Base-by-base conservation (phyloP, 2,888 invertebrate genomes). In the Diadegma fenestrale region DNA sequence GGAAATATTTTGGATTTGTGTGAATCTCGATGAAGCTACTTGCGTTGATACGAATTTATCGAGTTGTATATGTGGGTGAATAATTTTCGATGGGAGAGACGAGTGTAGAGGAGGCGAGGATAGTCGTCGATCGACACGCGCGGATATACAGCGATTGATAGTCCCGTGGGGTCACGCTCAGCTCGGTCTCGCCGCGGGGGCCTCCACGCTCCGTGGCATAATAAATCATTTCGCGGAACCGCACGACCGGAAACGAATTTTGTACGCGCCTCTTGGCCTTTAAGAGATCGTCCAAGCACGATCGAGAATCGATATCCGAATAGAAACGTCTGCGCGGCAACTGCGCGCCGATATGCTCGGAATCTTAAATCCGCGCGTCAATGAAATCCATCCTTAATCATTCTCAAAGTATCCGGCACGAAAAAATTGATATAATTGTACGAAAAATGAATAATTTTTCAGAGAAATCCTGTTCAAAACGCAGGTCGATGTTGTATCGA, bases 211-310 rank as follows among this genome's bases (percentile, higher is more conserved):
- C 89, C 90, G 89, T 89, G 90, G 91, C 92, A 92, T 93, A 92
- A 93, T 93, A 93, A 93, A 93, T 92, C 92, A 91, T 92, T 93
- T 92, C 92, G 92, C 91, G 90, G 93, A 93, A 93, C 90, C 89
- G 90, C 88, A 91, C 92, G 90, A 90, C 92, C 93, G 93, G 93
- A 93, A 93, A 93, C 91, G 91, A 89, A 92, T 91, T 91, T 92
- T 61, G 88, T 89, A 88, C 88, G 87, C 88, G 85, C 68, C 84
- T 77, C 75, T 54, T 43, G 51, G 43, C 58, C 54, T 71, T 76
- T 48, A 19, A 51, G 45, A 76, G 76, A 54, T 54, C 82, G 61
- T 61, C 63, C 51, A 14, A 58, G 51, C 72, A 66, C 81, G 73
- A 84, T 81, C 73, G 73, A 61, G 30, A 26, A 81, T 78, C 77